Base-by-base conservation (phyloP, 1,140 invertebrate genomes). In the Reticulitermes speratus region DNA sequence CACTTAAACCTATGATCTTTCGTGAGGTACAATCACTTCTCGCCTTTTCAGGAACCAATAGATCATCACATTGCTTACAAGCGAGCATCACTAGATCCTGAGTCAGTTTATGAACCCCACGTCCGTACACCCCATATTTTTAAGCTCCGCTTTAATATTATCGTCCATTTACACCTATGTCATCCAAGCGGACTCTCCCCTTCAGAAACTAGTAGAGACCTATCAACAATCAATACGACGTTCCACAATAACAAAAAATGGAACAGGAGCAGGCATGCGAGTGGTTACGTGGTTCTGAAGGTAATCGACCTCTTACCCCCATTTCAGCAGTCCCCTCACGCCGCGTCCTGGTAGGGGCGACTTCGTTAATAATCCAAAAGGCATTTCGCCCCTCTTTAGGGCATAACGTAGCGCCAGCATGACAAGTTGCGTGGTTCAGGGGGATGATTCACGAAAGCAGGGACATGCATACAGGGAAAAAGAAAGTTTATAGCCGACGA, bases 401-500 rank as follows among this genome's bases (percentile, higher is more conserved):
- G 65, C n/a, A 75, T 6, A 75, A 75, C 65, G 65, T 14, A 9
- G 65, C n/a, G 3, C 65, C 65, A 1, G 65, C 65, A 75, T 25
- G 65, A 75, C 65, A 75, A 75, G 65, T 75, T 75, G 65, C 65
- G 65, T 75, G 65, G 65, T 30, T 30, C 25, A 75, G 65, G 65
- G 65, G 65, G 65, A 30, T 30, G 65, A 75, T 30, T 75, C 65
- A 75, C 65, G n/a, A 75, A 30, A 30, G 14, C 25, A 16, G 25
- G 65, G 12, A 6, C 65, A 30, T 30, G n/a, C n/a, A 75, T 1
- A 30, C 59, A 75, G 65, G 16, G 12, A 8, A 30, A 30, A 12
- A 30, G 12, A 25, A 30, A 75, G 25, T 30, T 25, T 30, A 14
- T 30, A 30, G 25, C 52, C n/a, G 30, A n/a, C n/a, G n/a, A 75